Evolutionary conservation across 2,113 vertebrate species (phyloP).

Genomic region (Sterna hirundo): DNA sequence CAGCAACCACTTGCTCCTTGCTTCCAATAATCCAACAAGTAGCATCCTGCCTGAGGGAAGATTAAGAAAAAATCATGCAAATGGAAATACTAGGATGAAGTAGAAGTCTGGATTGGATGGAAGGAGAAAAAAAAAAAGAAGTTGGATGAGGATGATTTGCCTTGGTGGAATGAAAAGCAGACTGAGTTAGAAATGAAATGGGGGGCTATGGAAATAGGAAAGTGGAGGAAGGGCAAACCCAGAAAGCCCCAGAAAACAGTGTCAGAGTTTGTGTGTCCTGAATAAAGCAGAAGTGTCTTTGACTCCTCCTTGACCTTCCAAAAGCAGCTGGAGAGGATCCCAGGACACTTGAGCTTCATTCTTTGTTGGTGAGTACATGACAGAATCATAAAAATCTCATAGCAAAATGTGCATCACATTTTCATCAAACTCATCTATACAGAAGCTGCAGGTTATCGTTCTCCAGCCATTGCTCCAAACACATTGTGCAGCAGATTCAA

Average conservation of each 20-base stretch:
- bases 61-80: neutral
- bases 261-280: neutral
- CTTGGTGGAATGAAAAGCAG: neutral
- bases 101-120: neutral
- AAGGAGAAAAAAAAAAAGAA: neutral
- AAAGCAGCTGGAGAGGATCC: neutral
- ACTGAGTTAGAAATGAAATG: neutral
- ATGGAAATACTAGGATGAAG: neutral
- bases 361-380: neutral
- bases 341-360: neutral
- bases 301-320: neutral
- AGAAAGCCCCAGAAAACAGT: neutral
- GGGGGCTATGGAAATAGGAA: neutral
- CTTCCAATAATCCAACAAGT: neutral
- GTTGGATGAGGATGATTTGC: neutral
- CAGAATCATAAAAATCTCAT: neutral
- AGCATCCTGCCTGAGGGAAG: neutral
- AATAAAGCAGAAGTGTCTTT: neutral
- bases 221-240: neutral
- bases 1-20: neutral
- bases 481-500: neutral
- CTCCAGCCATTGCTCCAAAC: neutral
- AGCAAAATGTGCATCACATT: neutral
- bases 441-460: neutral
- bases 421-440: neutral